Evolutionary conservation across 92 coral and sea anemone species (phyloP).

Genomic region (Porites cylindrica): DNA sequence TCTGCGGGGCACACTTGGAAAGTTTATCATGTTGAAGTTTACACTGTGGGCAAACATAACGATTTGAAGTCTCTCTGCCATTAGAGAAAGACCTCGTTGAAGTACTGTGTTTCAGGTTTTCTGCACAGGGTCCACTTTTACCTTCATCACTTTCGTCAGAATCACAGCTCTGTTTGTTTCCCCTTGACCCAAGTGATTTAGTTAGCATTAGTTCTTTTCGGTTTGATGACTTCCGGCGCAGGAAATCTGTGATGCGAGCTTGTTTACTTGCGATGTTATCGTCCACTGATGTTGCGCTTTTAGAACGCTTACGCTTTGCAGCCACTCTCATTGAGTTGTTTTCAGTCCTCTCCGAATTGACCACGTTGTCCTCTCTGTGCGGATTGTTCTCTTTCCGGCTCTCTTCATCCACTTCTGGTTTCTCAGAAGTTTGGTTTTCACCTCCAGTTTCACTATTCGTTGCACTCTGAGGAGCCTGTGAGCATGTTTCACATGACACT

Average conservation of each 20-base stretch:
- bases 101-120: slow-evolving; percentile 45
- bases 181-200: slow-evolving; percentile 20
- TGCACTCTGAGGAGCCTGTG: not conserved
- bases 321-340: not conserved
- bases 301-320: slow-evolving; percentile 33
- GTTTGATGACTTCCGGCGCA: slow-evolving; percentile 36
- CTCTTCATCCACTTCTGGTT: slow-evolving; percentile 52
- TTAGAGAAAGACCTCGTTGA: slow-evolving; percentile 65
- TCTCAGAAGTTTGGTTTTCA: slow-evolving; percentile 49
- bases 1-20: slow-evolving; percentile 4
- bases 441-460: slow-evolving; percentile 32
- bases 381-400: slow-evolving; percentile 54
- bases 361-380: slow-evolving; percentile 22
- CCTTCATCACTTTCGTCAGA: slow-evolving; percentile 37
- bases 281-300: slow-evolving; percentile 14
- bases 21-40: slow-evolving; percentile 70
- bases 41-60: slow-evolving; percentile 63
- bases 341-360: not conserved
- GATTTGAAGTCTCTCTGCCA: slow-evolving; percentile 34
- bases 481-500: slow-evolving; percentile 5
- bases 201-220: slow-evolving; percentile 35
- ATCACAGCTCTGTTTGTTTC: slow-evolving; percentile 5
- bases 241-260: slow-evolving; percentile 52
- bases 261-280: slow-evolving; percentile 39
- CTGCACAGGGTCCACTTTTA: slow-evolving; percentile 5